Conservation (phyloP, 30 jellyfish, hydroid and myxozoan genomes). For the Nemopilema nomurai region DNA sequence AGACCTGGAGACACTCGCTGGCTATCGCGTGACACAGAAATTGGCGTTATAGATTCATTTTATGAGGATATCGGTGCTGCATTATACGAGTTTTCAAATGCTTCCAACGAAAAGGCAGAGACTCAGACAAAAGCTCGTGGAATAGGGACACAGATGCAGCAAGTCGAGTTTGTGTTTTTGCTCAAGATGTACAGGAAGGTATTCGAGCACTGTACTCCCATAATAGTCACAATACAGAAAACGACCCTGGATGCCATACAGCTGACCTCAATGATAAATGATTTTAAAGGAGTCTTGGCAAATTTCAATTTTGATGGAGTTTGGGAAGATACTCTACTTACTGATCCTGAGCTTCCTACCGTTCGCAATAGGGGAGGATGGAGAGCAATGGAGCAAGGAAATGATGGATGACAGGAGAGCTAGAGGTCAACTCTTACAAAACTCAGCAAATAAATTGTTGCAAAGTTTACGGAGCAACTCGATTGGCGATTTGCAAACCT, state of each 20-base stretch:
- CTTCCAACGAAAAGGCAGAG: constrained; percentile 54
- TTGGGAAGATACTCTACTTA: constrained; percentile 41
- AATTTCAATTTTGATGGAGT: constrained; percentile 17
- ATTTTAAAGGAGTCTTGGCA: constrained; percentile 35
- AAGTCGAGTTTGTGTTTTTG: constrained; percentile 49
- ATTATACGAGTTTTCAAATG: constrained; percentile 8
- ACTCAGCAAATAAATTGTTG: constrained; percentile 32
- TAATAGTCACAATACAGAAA: constrained; percentile 38
- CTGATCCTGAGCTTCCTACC: constrained; percentile 48
- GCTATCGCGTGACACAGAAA: too few relatives aligned
- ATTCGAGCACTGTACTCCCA: constrained; percentile 58
- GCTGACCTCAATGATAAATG: constrained; percentile 45
- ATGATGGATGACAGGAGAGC: constrained; percentile 55
- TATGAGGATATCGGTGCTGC: constrained; percentile 26
- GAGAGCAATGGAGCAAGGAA: constrained; percentile 59
- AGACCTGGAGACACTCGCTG: too few relatives aligned
- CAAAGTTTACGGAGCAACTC: constrained; percentile 53
- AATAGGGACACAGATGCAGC: constrained; percentile 51
- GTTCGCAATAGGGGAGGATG: constrained; percentile 42
- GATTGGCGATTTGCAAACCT: constrained; percentile 49
- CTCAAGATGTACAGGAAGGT: constrained; percentile 46
- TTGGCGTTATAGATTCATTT: too few relatives aligned
- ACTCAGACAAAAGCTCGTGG: constrained; percentile 58
- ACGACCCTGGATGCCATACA: constrained; percentile 51
- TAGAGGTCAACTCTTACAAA: constrained; percentile 16